Base-by-base conservation (phyloP, 2,888 invertebrate genomes). In the Megamerina dolium region DNA sequence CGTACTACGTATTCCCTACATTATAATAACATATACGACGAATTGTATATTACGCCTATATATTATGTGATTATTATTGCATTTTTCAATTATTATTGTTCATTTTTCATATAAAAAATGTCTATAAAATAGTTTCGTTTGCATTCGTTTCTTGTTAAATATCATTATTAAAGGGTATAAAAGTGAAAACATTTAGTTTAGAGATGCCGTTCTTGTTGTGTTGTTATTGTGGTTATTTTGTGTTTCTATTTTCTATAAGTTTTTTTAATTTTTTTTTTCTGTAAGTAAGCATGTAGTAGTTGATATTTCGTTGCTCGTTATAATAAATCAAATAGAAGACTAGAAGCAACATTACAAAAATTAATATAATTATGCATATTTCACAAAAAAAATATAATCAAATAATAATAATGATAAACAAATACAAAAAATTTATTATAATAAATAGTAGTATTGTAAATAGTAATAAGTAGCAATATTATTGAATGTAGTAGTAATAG, bases 271-370 rank as follows among this genome's bases (percentile, higher is more conserved):
- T n/a, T n/a, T n/a, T n/a, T n/a, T n/a, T n/a, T n/a, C n/a, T n/a
- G n/a, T n/a, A n/a, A n/a, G 29, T n/a, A 29, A 21, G n/a, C 23
- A 21, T 23, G 23, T 16, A 20, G 30, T 45, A 27, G 41, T 33
- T 23, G 31, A 36, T 31, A 27, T 56, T 58, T 54, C 58, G 64
- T 59, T 65, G 68, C 65, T 66, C 63, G n/a, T 61, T 67, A 61
- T 59, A 64, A 64, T 59, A 51, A 54, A 51, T n/a, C n/a, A n/a
- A n/a, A n/a, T n/a, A 58, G 65, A 65, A 68, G 66, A 66, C 66
- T 66, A 66, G 66, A 65, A 66, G 66, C 66, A 66, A 66, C 66
- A 63, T 62, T 58, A 45, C 58, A 64, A 63, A 58, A 56, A 46
- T 57, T 41, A 44, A 37, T 48, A 45, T 43, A 44, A 46, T 46